Evolutionary conservation across 2,113 vertebrate genomes (phyloP).

Genomic region (Mormoops blainvillei): DNA sequence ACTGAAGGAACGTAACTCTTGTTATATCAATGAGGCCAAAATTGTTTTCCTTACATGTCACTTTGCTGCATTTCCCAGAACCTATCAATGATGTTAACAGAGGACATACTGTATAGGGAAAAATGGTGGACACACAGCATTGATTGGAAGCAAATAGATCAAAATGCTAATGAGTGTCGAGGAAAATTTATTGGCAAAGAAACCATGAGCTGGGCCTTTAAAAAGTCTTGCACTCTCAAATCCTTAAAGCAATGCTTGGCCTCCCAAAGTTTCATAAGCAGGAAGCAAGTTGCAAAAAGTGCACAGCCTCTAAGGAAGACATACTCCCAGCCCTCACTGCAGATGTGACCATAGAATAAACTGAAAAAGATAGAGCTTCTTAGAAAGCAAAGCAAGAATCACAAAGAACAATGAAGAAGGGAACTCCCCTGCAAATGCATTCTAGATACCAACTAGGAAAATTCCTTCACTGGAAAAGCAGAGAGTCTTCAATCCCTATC

Average conservation of each 20-base stretch:
- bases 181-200: background rate
- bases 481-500: background rate
- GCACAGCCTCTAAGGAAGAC: background rate
- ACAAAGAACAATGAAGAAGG: background rate
- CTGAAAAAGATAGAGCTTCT: background rate
- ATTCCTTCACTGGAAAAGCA: background rate
- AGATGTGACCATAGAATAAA: background rate
- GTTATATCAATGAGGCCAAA: background rate
- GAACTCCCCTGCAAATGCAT: background rate
- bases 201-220: background rate
- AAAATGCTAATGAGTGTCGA: background rate
- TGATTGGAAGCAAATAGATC: background rate
- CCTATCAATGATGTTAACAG: background rate
- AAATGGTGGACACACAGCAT: background rate
- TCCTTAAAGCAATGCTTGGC: background rate
- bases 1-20: background rate
- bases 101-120: background rate
- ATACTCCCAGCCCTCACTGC: background rate
- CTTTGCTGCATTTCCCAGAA: background rate
- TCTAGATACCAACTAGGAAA: background rate
- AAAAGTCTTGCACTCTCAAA: background rate
- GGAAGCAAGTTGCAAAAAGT: background rate
- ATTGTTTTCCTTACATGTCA: background rate
- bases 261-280: background rate
- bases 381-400: background rate